Evolutionary conservation across 2,888 invertebrate species (phyloP).

Genomic region (Ceratothoa steindachneri): DNA sequence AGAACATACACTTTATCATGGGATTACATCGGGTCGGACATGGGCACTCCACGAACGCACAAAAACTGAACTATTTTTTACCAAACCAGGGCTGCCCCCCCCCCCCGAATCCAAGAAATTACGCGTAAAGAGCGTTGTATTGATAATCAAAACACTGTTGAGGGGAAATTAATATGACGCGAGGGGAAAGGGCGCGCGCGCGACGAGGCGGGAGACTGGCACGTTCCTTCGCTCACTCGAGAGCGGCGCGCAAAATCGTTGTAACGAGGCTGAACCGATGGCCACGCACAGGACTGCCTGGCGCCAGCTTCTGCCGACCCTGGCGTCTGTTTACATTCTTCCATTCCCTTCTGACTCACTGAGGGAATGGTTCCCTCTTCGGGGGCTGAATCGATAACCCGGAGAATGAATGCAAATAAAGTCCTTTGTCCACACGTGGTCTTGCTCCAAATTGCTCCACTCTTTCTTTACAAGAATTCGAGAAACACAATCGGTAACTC

Average conservation of each 20-base stretch:
- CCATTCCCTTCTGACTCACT: neutral
- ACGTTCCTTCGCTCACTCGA: neutral
- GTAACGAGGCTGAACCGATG: neutral
- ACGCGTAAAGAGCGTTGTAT: neutral
- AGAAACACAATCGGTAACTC: no score
- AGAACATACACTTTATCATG: no score
- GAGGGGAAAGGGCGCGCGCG: neutral
- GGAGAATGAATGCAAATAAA: no score
- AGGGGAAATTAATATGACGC: neutral
- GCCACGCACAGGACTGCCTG: neutral
- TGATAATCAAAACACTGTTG: neutral
- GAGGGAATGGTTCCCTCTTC: no score
- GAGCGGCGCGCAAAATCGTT: neutral
- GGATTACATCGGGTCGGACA: no score
- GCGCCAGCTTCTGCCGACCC: neutral
- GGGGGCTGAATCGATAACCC: no score
- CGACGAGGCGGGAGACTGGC: neutral
- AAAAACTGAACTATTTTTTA: no score
- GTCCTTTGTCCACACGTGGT: no score
- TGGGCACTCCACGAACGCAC: no score
- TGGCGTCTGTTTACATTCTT: neutral
- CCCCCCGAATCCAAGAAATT: neutral
- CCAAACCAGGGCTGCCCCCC: no score
- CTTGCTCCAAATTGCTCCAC: no score
- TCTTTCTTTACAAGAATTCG: no score